Base-by-base conservation (phyloP, 2,797 vertebrate genomes). In the Hephaestus fuliginosus region DNA sequence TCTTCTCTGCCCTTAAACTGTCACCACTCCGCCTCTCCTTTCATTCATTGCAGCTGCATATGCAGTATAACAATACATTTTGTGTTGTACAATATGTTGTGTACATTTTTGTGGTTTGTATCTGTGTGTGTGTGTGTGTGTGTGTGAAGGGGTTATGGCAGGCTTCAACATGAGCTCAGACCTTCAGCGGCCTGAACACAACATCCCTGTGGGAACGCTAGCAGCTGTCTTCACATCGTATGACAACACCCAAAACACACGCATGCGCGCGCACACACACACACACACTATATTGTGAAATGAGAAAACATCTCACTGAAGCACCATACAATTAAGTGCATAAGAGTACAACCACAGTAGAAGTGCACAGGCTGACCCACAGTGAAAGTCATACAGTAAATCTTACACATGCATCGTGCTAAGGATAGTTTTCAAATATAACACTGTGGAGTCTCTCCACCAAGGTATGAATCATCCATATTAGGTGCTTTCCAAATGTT, bases 91-190 rank as follows among this genome's bases (percentile, higher is more conserved):
- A 43, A 52, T 74, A 18, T 72, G 13, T 78, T 82, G 52, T 89
- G n/a, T 87, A 49, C 52, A 76, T 89, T 46, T 88, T 43, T 88
- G 82, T 88, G 80, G 76, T 71, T 61, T 82, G 2, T 68, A 10
- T 79, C 18, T 33, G 17, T 85, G 33, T 90, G 28, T 78, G 36
- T 61, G 36, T 84, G 43, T 91, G 70, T 83, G 52, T 89, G 49
- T 73, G 46, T 83, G 76, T 94, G 78, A 91, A 99, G 98, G 98
- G 91, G 98, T 99, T 86, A 99, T 99, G 98, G 97, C 97, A 51
- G 98, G 98, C 67, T 99, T 99, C 94, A 99, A 99, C 91, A 99
- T 99, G 98, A 99, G 97, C 51, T 97, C 97, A 74, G 98, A 99
- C 92, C 97, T 99, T 86, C 96, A 96, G 92, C 96, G 96, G 71